Evolutionary conservation across 92 coral and sea anemone genomes (phyloP).

Genomic region (Porites divaricata): DNA sequence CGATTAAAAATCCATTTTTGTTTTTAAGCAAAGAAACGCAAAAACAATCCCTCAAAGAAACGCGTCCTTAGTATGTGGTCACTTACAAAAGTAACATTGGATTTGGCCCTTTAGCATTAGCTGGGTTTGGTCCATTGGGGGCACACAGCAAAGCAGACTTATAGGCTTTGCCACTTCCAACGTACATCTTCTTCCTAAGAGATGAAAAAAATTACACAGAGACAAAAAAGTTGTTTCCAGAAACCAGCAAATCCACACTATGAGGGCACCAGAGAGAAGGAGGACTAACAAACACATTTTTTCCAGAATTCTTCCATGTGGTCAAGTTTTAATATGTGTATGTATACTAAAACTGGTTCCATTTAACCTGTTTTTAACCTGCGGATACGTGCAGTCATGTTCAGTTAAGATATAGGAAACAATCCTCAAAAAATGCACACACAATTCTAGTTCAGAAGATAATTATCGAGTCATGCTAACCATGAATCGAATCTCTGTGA

Average conservation of each 20-base stretch:
- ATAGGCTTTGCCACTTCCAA: conserved; percentile 8
- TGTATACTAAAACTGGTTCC: no score
- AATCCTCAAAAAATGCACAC: no score
- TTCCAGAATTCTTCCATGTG: not conserved
- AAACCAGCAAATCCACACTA: not conserved
- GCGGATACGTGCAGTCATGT: no score
- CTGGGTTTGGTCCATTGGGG: conserved; percentile 61
- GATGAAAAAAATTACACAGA: not conserved
- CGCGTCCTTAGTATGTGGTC: not conserved
- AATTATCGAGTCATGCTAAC: no score
- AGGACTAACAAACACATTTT: no score
- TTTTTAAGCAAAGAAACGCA: no score
- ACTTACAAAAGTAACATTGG: conserved; percentile 60
- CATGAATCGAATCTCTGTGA: no score
- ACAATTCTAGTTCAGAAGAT: no score
- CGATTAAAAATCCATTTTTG: no score
- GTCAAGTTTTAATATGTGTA: not conserved
- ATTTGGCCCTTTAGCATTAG: conserved; percentile 58
- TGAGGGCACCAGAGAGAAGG: not conserved
- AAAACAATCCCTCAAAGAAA: not conserved
- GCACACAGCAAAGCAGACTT: conserved; percentile 48
- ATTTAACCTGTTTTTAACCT: no score
- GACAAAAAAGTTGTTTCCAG: not conserved
- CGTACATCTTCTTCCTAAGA: conserved; percentile 15
- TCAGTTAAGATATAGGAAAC: no score